Base-by-base conservation (phyloP, 2,888 invertebrate species). In the Heliconius hortense region DNA sequence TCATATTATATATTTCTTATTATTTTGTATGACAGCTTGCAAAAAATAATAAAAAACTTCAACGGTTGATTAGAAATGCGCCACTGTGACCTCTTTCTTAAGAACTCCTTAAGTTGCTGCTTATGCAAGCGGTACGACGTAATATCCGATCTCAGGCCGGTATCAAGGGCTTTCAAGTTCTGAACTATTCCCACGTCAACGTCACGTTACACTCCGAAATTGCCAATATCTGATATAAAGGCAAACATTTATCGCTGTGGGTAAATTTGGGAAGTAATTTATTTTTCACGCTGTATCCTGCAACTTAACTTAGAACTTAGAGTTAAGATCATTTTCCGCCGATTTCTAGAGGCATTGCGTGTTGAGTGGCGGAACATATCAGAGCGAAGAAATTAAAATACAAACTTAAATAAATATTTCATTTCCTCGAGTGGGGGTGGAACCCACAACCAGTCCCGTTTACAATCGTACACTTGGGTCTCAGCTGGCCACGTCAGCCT, bases 41-140 rank as follows among this genome's bases (percentile, higher is more conserved):
- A 39, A 39, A 71, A 48, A 26, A 59, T 71, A 59, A 71, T 73
- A 70, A 63, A n/a, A 76, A 75, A 63, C 53, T 75, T 73, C 48
- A 75, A 69, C 72, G 64, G 74, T 72, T 75, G 75, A 81, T 77
- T 78, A 80, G 77, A 80, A 78, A 80, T 78, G 76, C 76, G 75
- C 74, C 72, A 73, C 74, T 64, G 78, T 76, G 81, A 81, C 81
- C 80, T 79, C 78, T 71, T 81, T 81, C 79, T 80, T 70, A 76
- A 81, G 79, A 75, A 77, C 78, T 78, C 76, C 79, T 79, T 71
- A 77, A 78, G 79, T 76, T 72, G 79, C 70, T 80, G 79, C 79
- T 79, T 79, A 80, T 78, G 80, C 80, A 80, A 76, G 79, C 79
- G 78, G 74, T 77, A 73, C 77, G 74, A 67, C 74, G 77, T 77